Percentiles rank a stretch among this genome's conserved stretches.
These are phyloP conservation scores for Lampris incognitus DNA, from an alignment of 2,113 vertebrate species.

Conservation along the genomic window DNA sequence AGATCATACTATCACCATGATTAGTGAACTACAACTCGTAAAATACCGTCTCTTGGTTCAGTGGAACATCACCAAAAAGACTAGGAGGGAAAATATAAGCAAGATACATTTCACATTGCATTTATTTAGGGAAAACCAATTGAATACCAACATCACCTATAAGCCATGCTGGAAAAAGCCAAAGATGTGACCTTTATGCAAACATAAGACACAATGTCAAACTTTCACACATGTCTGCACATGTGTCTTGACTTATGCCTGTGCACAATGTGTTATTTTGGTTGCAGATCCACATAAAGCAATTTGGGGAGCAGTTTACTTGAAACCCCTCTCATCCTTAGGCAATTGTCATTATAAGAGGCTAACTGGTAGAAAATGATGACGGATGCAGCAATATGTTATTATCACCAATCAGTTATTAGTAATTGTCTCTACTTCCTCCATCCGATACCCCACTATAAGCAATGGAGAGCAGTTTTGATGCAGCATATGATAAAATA, in stretches of 20 bases:
- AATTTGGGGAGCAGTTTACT: neutral
- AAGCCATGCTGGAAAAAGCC: constrained; percentile 21
- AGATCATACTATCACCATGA: constrained; percentile 16
- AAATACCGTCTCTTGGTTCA: neutral
- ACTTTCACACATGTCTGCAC: constrained; percentile 10
- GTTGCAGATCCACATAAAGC: neutral
- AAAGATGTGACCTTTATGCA: neutral
- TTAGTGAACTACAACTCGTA: constrained; percentile 7
- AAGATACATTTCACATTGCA: constrained; percentile 11
- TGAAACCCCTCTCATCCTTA: neutral
- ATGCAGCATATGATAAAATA: too few species aligned
- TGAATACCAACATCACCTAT: constrained; percentile 36
- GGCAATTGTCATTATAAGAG: too few species aligned
- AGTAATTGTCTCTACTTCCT: too few species aligned
- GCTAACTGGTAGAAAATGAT: too few species aligned
- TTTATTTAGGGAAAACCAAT: constrained; percentile 56
- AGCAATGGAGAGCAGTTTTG: too few species aligned
- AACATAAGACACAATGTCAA: neutral
- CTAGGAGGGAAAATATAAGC: neutral
- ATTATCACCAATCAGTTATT: too few species aligned
- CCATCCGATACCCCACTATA: too few species aligned
- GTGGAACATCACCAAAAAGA: neutral
- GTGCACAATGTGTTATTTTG: neutral
- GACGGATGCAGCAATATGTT: too few species aligned
- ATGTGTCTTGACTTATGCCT: neutral